Base-by-base conservation (phyloP, 2,888 invertebrate genomes). In the Himalopsyche anomala region DNA sequence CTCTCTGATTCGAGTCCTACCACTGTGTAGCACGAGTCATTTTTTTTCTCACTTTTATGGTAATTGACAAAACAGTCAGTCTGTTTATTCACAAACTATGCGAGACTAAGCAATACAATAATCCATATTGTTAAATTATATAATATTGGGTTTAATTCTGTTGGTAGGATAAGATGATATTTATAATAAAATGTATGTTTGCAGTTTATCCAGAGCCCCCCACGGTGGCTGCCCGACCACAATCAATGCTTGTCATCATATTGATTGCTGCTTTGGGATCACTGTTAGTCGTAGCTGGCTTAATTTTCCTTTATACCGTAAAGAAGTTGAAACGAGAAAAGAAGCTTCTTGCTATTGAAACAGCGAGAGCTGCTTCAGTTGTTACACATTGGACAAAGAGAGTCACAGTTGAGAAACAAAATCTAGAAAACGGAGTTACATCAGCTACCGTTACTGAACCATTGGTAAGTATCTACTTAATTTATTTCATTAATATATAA, bases 301-400 rank as follows among this genome's bases (percentile, higher is more conserved):
- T 95, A 84, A 92, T 94, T 89, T 92, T 96, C n/a, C 92, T 95
- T 69, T 95, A 95, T 91, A 94, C 96, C 62, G 94, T 95, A 90
- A 95, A 95, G 89, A 95, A 95, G 90, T 91, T 96, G 84, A 96
- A 96, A 90, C 94, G 96, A 56, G 97, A 97, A 90, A 97, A 97
- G 91, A 97, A 97, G 89, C 93, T 96, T 87, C 92, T 96, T 87
- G 96, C 96, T 0, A 95, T 97, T 88, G 97, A 97, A 91, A 96
- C 96, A 0, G 96, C 96, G 0, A 92, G 96, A 83, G 95, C 95
- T 0, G 96, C 95, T n/a, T 36, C 19, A 12, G 96, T 97, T 0
- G 95, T 96, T 4, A 97, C 97, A 51, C 97, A 97, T 89, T 97
- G 97, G 97, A 97, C 97, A 0, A 98, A 98, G 91, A 97, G 97